Base-by-base conservation (phyloP, 2,888 invertebrate genomes). In the Stomorhina lunata region DNA sequence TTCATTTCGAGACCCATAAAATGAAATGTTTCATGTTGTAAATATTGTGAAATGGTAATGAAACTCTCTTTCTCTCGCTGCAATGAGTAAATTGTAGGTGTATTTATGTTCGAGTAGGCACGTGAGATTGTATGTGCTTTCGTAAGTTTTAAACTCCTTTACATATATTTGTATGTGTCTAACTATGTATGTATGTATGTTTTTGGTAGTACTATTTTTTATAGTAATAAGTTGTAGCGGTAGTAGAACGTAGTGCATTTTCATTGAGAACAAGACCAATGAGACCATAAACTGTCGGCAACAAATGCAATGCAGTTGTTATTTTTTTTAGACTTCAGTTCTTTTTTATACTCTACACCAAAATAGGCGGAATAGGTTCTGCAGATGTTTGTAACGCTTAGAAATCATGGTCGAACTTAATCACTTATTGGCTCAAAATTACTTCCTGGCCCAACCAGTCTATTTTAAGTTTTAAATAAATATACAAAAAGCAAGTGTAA, bases 1-100 rank as follows among this genome's bases (percentile, higher is more conserved):
- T 87, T 88, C 88, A 87, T 88, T 88, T 86, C 88, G 88, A 89
- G 88, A 89, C 89, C 88, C 89, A 89, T 89, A 89, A 89, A 89
- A 88, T 88, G 88, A 87, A 88, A 87, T 88, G 87, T 87, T 89
- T 87, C 84, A 86, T 87, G 87, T 86, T 85, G 87, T 87, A 88
- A 88, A 88, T 88, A 78, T 81, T 83, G 69, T 78, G 81, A 80
- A 82, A 77, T 83, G 78, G 80, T 68, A 80, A 80, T 80, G 80
- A 80, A 81, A 81, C 81, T 84, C 69, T 71, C 61, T 53, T 34
- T 75, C 55, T 55, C 17, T 43, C 43, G 37, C 25, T 34, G 43
- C 63, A 37, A n/a, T 69, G 50, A 69, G 77, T 53, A 34, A 77
- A 43, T 48, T 61, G 59, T 59, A 32, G 59, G 32, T 12, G 25